Base-by-base conservation (phyloP, 2,888 invertebrate species). In the Elegia similella region DNA sequence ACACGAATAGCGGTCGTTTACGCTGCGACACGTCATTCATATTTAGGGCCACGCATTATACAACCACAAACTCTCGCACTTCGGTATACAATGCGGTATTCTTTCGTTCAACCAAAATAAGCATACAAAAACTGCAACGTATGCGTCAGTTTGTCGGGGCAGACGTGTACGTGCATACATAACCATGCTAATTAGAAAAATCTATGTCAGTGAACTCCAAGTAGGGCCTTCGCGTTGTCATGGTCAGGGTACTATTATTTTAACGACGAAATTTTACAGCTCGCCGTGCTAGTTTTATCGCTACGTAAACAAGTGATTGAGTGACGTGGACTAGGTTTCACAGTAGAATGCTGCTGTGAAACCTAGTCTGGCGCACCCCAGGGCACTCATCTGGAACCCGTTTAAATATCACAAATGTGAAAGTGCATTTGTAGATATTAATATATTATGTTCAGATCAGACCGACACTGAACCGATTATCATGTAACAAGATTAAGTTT, bases 201-300 rank as follows among this genome's bases (percentile, higher is more conserved):
- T 42, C 15, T 43, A 30, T 43, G 44, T 38, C 53, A 53, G 23
- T 53, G 53, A 43, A 29, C 52, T 29, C 29, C 5, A 53, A 29
- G 42, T 42, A 30, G 53, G 42, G 10, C 53, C 12, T 53, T 42
- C 42, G 30, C 30, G 43, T 10, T 43, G 30, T 30, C 53, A 43
- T 23, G 43, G 43, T 53, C 43, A 43, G 13, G 52, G 42, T 23
- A 42, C 46, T 23, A n/a, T n/a, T n/a, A n/a, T 42, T 23, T 17
- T 17, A 34, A 13, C 17, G 43, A 7, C 8, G 12, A 52, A n/a
- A 42, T 42, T 42, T 53, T 29, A 53, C 52, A 29, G 42, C 12
- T 46, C n/a, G 8, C 23, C 12, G 46, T 17, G 12, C 48, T 10
- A 50, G 1, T 32, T 32, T 50, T 1, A 23, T 23, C 23, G 23